A percentile compares a stretch with the other conserved stretches of the same genome.
Conservation (phyloP, 2,888 invertebrate species). For the Odontothrips loti region DNA sequence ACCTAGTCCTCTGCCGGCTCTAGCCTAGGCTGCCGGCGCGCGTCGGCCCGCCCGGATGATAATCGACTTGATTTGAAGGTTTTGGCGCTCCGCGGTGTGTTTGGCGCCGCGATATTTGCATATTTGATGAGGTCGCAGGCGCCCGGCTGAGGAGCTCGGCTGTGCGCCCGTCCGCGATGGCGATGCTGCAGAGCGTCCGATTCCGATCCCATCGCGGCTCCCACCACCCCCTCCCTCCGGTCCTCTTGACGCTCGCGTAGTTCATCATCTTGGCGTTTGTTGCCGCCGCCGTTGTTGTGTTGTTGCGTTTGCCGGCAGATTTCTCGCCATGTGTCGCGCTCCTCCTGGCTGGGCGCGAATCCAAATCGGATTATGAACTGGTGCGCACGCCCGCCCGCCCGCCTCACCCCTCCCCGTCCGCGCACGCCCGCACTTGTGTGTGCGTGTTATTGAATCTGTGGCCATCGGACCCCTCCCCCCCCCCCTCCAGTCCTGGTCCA, state of each 20-base stretch:
- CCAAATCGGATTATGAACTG: conserved; percentile 23
- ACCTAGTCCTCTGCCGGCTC: no score
- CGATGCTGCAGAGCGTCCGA: not conserved
- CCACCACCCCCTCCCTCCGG: no score
- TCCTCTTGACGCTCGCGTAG: not conserved
- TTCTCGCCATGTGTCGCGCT: conserved; percentile 12
- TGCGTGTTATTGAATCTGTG: conserved; percentile 21
- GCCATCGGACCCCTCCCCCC: not conserved
- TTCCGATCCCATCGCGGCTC: no score
- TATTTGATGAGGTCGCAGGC: not conserved
- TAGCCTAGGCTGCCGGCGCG: no score
- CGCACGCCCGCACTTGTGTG: not conserved
- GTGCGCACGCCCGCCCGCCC: not conserved
- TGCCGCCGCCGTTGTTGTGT: not conserved
- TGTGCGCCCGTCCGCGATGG: not conserved
- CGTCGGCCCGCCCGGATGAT: not conserved
- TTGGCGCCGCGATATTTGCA: not conserved
- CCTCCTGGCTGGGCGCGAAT: not conserved
- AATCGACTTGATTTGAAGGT: not conserved
- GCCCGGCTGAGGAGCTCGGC: not conserved
- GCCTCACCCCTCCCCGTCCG: not conserved
- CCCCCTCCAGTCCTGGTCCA: not conserved
- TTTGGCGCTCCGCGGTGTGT: not conserved
- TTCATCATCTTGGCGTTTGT: not conserved
- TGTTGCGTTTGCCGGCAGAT: not conserved